Conservation (phyloP, 2,888 invertebrate species). For the Rotaria socialis region DNA sequence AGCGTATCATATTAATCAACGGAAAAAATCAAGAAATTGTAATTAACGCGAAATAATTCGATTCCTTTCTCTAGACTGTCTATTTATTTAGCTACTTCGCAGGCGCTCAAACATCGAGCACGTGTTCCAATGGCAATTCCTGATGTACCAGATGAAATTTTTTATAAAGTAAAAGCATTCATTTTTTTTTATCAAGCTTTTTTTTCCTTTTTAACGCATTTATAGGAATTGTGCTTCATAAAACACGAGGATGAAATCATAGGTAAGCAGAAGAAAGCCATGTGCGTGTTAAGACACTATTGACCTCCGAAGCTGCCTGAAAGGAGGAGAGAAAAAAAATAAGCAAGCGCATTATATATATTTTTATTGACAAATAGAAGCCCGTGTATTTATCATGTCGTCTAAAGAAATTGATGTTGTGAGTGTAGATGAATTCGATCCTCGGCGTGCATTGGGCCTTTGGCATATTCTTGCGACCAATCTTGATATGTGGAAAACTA, state of each 20-base stretch:
- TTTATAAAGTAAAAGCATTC: background rate
- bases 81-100: background rate
- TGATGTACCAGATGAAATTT: background rate
- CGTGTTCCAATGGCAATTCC: background rate
- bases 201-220: too few relatives aligned
- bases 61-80: background rate
- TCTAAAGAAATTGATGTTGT: background rate
- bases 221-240: background rate
- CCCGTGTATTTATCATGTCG: background rate
- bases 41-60: background rate
- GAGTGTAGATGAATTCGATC: background rate
- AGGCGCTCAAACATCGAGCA: background rate
- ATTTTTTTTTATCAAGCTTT: too few relatives aligned
- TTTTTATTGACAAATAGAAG: too few relatives aligned
- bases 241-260: background rate
- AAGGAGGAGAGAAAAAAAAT: background rate
- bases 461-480: background rate
- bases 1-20: background rate
- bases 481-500: conserved; percentile 5
- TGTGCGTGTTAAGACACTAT: background rate
- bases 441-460: background rate
- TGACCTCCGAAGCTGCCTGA: background rate
- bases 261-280: background rate
- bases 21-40: background rate
- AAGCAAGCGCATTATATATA: background rate